phyloP scores from a whole-genome alignment of 37 sponge, comb jelly and placozoan genomes.

The Cliona cf. orientalis region DNA sequence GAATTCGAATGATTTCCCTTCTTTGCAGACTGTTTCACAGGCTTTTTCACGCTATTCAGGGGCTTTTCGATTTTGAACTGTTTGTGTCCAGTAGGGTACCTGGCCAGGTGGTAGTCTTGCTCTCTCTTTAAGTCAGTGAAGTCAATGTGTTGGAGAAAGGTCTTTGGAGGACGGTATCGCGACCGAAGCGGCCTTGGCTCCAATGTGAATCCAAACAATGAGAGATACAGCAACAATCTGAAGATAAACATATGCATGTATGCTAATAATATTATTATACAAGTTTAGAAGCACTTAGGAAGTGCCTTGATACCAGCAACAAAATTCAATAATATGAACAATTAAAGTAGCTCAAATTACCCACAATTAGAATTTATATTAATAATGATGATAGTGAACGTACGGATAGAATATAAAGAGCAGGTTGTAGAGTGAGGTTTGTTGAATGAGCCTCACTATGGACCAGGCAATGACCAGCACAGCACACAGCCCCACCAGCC shows the following conservation, averaged over 20 bases:
- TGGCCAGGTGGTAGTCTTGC: too few relatives aligned
- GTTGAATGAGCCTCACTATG: slow-evolving; percentile 42
- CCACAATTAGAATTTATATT: neutral
- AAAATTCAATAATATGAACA: neutral
- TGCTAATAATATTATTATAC: neutral
- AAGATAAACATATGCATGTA: neutral
- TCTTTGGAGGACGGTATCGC: slow-evolving; percentile 32
- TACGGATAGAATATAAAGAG: slow-evolving; percentile 86
- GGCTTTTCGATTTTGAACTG: too few relatives aligned
- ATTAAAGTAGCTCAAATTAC: neutral
- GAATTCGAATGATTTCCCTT: too few relatives aligned
- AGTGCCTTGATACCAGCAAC: neutral
- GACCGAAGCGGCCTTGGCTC: slow-evolving; percentile 54
- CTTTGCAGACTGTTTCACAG: too few relatives aligned
- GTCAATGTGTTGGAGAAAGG: slow-evolving; percentile 41
- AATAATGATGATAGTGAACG: slow-evolving; percentile 18
- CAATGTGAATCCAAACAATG: slow-evolving; percentile 83
- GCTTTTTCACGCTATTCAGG: too few relatives aligned
- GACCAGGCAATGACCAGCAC: slow-evolving; percentile 50
- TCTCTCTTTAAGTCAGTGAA: neutral
- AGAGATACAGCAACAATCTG: slow-evolving; percentile 79
- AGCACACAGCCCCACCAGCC: slow-evolving; percentile 17
- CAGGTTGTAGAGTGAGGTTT: slow-evolving; percentile 72
- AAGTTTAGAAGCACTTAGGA: neutral
- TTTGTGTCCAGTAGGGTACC: too few relatives aligned